Percentiles rank a stretch among this genome's conserved stretches.
Conservation (phyloP, 2,113 vertebrate species). For the Lasiurus borealis region DNA sequence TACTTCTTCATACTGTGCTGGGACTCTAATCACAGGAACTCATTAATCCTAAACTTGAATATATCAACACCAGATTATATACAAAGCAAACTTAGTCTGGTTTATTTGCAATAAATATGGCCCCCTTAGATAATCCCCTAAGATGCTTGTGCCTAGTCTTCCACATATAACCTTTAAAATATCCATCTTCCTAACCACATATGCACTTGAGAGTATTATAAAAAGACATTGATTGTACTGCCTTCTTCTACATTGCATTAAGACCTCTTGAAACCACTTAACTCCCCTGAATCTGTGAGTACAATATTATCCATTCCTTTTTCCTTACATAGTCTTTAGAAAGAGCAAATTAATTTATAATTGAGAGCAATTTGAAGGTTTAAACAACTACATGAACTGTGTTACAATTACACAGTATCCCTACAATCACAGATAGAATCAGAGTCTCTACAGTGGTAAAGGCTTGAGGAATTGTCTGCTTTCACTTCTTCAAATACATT, state of each 20-base stretch:
- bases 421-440: background rate
- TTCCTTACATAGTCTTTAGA: background rate
- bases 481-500: rapidly evolving
- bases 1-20: background rate
- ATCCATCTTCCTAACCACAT: background rate
- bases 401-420: background rate
- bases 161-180: background rate
- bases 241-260: background rate
- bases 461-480: background rate
- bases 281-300: constrained; percentile 8
- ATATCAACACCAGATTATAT: background rate
- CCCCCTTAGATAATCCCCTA: background rate
- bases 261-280: background rate
- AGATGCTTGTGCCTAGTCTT: background rate
- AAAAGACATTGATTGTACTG: background rate
- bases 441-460: background rate
- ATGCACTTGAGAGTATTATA: background rate
- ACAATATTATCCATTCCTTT: background rate
- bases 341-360: background rate
- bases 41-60: background rate
- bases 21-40: background rate
- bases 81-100: background rate
- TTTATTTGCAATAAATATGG: background rate
- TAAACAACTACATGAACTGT: background rate
- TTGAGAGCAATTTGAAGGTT: background rate